Base-by-base conservation (phyloP, 2,113 vertebrate species). In the Lontra canadensis region DNA sequence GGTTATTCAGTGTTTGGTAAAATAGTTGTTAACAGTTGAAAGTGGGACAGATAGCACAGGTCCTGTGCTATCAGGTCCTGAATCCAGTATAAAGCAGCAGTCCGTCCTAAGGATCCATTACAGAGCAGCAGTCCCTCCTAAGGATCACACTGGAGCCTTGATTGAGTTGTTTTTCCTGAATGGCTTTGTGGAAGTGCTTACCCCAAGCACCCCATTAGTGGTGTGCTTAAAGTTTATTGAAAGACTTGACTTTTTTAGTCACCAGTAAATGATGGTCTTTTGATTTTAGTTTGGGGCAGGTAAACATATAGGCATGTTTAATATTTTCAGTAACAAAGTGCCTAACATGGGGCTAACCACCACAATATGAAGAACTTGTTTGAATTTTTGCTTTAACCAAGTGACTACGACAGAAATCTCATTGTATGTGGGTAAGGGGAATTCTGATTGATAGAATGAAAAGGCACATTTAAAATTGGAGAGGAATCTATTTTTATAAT, bases 11-110 rank as follows among this genome's bases (percentile, higher is more conserved):
- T 63, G 92, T 90, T 95, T 9, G 76, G 61, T 88, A 69, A 71
- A 90, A 78, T 94, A 97, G 95, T 96, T 96, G 83, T 86, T 95
- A 90, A 61, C 92, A 87, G 59, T 95, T 90, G 83, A 71, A 96
- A 91, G 74, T 79, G 84, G 95, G 84, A 61, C 80, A 80, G 78
- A 63, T 81, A 94, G n/a, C 71, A 92, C 39, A 93, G 93, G 15
- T 81, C 63, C 49, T 25, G 49, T n/a, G n/a, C n/a, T n/a, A n/a
- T n/a, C n/a, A 93, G 93, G 15, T 81, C 63, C 49, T 25, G 49
- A 74, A 36, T 96, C 23, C 76, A n/a, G 91, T 86, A 25, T 31
- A 82, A 76, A 88, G 88, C 47, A 39, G 55, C 49, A 65, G 7
- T 94, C 36, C 44, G 15, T 81, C 63, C 49, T 25, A 42, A 74